Evolutionary conservation across 2,888 invertebrate species (phyloP), one percentile per base, ranked within the genome.

Genomic region (Pachycephus smyrnensis): DNA sequence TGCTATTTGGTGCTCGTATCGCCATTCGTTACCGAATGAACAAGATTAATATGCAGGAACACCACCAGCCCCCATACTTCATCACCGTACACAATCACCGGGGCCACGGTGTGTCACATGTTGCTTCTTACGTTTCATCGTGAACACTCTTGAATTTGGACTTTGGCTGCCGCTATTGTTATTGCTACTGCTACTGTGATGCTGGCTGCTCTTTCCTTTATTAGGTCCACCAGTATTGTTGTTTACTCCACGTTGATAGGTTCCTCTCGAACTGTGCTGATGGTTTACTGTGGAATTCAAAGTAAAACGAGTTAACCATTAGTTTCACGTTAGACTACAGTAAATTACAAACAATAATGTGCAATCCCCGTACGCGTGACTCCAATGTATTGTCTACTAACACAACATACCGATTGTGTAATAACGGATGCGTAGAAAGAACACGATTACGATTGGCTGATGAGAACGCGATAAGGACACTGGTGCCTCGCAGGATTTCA

Each of bases 21-120:
- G 55, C 55, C 55, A 55, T 55, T 23, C 55, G 23, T 55, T 23
- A 55, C 23, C 55, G 55, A 23, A 55, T 55, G 55, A 55, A 55
- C 55, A 73, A 80, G 77, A 79, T 79, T 69, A 75, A 75, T 76
- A 71, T 37, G 77, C 75, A 82, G 82, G 74, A 81, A 80, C 79
- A 79, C 78, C 79, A 75, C 23, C 55, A 55, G 55, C 55, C 55
- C 23, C 73, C 77, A 79, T 81, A 84, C 83, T 90, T 90, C 88
- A 91, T 91, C 91, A 91, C 91, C 91, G 91, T 85, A 91, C 90
- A 83, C 91, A 90, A 83, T 91, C 91, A 69, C 89, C 88, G 30
- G 89, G 88, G 33, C 88, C 88, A 73, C 90, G 90, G 68, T 89
- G 86, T 73, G 86, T 85, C 69, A 88, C 85, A 79, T 86, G 88